Base-by-base conservation (phyloP, 92 coral and sea anemone species). In the Scolanthus callimorphus region DNA sequence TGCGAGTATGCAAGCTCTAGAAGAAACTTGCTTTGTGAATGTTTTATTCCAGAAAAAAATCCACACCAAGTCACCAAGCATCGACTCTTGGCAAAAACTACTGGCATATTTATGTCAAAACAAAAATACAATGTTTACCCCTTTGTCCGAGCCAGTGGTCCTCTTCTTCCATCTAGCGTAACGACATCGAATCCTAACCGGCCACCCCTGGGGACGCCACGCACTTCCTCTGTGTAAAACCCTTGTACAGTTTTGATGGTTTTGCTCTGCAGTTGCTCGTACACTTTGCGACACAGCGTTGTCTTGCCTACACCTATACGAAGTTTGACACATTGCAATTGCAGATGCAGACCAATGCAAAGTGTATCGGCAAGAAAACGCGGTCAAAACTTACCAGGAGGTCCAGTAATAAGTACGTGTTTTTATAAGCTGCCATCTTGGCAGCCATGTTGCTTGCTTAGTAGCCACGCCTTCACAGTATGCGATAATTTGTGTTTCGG, bases 261-360 rank as follows among this genome's bases (percentile, higher is more conserved):
- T 27, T 77, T 76, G 11, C 66, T 73, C 56, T 31, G 52, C 19
- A 90, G 73, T 11, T 41, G 56, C 25, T 90, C 86, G 52, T 66
- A 80, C 17, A 84, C 86, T 51, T 67, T 81, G 46, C 62, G 60
- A 49, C 91, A 81, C 23, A 90, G 59, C 34, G 97, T 90, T 6
- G 97, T 90, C 69, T 90, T 90, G 17, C 97, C 97, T 21, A 86
- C 72, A 4, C 97, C 97, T 85, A 29, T 20, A n/a, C n/a, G n/a
- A n/a, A n/a, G n/a, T n/a, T n/a, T n/a, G n/a, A n/a, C n/a, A n/a
- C n/a, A n/a, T n/a, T n/a, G n/a, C n/a, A n/a, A n/a, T n/a, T n/a
- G n/a, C n/a, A n/a, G n/a, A n/a, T n/a, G n/a, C n/a, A n/a, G n/a
- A n/a, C n/a, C n/a, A n/a, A n/a, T n/a, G n/a, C n/a, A n/a, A n/a